Evolutionary conservation across 2,888 invertebrate species (phyloP).

Genomic region (Mimachlamys varia): DNA sequence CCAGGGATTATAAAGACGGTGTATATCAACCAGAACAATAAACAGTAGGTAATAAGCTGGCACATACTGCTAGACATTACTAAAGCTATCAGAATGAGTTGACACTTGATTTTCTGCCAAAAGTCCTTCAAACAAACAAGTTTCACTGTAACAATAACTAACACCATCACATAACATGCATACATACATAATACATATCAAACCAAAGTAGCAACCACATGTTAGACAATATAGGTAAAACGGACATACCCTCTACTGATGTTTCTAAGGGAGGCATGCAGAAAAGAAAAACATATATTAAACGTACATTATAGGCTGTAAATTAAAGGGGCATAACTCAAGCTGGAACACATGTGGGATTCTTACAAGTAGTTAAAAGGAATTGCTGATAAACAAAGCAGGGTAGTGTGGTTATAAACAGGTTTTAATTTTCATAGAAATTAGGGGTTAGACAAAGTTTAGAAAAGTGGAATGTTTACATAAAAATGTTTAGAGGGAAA

Average conservation of each 20-base stretch:
- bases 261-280: conserved; percentile 61
- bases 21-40: no score
- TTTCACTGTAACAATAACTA: not conserved
- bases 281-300: conserved; percentile 55
- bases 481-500: no score
- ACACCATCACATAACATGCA: not conserved
- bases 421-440: no score
- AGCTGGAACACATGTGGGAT: not conserved
- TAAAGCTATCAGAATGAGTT: no score
- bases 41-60: no score
- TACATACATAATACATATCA: conserved; percentile 11
- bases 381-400: no score
- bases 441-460: no score
- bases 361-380: not conserved
- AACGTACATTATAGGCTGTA: not conserved
- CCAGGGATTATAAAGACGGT: no score
- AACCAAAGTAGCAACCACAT: conserved; percentile 12
- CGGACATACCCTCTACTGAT: conserved; percentile 55
- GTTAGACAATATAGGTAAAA: conserved; percentile 39
- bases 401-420: no score
- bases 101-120: no score
- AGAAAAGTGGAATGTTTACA: no score
- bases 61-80: no score
- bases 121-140: not conserved
- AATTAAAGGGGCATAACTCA: not conserved